Evolutionary conservation across 2,888 invertebrate species (phyloP), one percentile per base, ranked within the genome.

Genomic region (Lasioglossum zephyrum): DNA sequence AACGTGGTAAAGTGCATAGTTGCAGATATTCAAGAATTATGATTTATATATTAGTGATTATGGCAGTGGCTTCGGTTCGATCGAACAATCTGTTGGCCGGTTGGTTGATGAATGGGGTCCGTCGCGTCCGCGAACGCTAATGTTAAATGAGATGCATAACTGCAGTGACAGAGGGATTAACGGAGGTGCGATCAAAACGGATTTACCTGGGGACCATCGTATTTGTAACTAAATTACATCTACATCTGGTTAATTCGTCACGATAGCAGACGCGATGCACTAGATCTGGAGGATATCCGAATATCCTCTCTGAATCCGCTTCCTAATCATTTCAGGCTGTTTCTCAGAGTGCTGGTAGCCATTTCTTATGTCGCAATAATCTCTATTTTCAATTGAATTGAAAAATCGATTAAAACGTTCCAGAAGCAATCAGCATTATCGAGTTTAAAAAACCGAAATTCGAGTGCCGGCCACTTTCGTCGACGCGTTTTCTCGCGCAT

Each of bases 71-170:
- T 16, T n/a, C 41, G 6, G 44, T 11, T 41, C 44, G 41, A 70
- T 70, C 39, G n/a, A 41, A 70, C 41, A 41, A 70, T 41, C 39
- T 44, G 41, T 70, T 44, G n/a, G 41, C 5, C 44, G 41, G n/a
- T 70, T 1, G 11, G 70, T 70, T 70, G 70, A 70, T 70, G 70
- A 70, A 70, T 70, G 41, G 39, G 41, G 9, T 26, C n/a, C n/a
- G 41, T 41, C n/a, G 44, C 41, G 41, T 70, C 41, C 39, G 41
- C 41, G n/a, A 70, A 26, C 41, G 44, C 11, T 70, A 41, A 70
- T 70, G n/a, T 70, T 70, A 70, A 70, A 69, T 69, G 69, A 69
- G 73, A 73, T 73, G 73, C 73, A 73, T 41, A 31, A 41, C 73
- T 47, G 31, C 73, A 73, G 47, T 73, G 31, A 47, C 73, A 49